phyloP scores from a whole-genome alignment of 1,140 invertebrate genomes.

The Eriocheir sinensis region DNA sequence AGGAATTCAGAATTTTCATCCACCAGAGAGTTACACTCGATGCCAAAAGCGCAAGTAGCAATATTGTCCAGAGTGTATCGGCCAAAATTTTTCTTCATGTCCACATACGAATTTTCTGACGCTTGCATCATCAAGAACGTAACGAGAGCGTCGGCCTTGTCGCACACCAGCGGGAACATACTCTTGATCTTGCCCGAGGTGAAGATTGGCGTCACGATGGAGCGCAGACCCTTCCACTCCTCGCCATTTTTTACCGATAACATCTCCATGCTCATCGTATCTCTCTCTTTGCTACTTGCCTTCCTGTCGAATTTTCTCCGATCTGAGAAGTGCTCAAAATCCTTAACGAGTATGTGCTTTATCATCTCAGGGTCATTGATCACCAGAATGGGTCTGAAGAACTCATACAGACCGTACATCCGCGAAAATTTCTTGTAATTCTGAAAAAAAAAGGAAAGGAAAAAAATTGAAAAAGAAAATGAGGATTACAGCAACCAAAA shows the following conservation, averaged over 20 bases:
- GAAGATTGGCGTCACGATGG: conserved; percentile 77
- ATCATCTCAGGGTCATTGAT: conserved; percentile 33
- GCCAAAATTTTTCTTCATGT: conserved; percentile 79
- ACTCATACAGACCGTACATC: neutral
- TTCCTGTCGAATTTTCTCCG: neutral
- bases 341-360: conserved; percentile 27
- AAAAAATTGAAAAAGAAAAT: neutral
- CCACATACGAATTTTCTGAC: neutral
- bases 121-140: neutral
- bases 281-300: neutral
- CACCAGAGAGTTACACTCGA: conserved; percentile 80
- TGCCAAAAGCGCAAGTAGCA: conserved; percentile 82
- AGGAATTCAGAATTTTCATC: conserved; percentile 72
- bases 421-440: neutral
- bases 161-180: conserved; percentile 49
- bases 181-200: conserved; percentile 77
- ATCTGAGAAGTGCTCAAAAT: conserved; percentile 47
- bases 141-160: conserved; percentile 52
- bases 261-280: neutral
- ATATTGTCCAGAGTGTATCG: conserved; percentile 83
- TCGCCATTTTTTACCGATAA: conserved; percentile 40
- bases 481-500: too few species aligned
- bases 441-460: neutral
- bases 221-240: conserved; percentile 73
- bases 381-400: neutral